Evolutionary conservation across 2,113 vertebrate genomes (phyloP).

Genomic region (Solenodon paradoxus): DNA sequence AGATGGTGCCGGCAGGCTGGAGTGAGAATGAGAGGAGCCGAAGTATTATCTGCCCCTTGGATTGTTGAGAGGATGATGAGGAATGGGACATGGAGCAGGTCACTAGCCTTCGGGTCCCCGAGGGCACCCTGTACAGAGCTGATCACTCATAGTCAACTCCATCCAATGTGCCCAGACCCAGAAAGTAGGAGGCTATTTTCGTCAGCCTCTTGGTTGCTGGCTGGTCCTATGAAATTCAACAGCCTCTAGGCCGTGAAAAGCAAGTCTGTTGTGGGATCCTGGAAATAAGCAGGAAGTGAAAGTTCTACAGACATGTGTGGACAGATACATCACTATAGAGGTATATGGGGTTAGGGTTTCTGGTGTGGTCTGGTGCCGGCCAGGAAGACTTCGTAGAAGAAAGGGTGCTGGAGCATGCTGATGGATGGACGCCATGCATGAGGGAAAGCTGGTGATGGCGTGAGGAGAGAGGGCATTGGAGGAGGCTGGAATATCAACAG

Average conservation of each 20-base stretch:
- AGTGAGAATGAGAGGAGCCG: no score
- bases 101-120: not conserved
- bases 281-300: not conserved
- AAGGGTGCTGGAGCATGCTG: fast-evolving
- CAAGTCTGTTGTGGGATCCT: not conserved
- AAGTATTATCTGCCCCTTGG: no score
- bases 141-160: not conserved
- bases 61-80: not conserved
- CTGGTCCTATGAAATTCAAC: no score
- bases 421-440: fast-evolving
- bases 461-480: not conserved
- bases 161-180: no score
- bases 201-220: fast-evolving
- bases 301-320: fast-evolving
- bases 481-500: fast-evolving
- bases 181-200: no score
- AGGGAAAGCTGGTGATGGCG: fast-evolving
- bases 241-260: not conserved
- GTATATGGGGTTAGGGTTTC: fast-evolving
- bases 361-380: fast-evolving
- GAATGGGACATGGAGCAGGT: no score
- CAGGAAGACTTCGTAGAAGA: not conserved
- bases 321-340: fast-evolving
- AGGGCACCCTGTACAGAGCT: not conserved
- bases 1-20: fast-evolving